These are phyloP conservation scores for Parazoanthus swiftii DNA, from an alignment of 92 coral and sea anemone genomes.

Conservation along the genomic window DNA sequence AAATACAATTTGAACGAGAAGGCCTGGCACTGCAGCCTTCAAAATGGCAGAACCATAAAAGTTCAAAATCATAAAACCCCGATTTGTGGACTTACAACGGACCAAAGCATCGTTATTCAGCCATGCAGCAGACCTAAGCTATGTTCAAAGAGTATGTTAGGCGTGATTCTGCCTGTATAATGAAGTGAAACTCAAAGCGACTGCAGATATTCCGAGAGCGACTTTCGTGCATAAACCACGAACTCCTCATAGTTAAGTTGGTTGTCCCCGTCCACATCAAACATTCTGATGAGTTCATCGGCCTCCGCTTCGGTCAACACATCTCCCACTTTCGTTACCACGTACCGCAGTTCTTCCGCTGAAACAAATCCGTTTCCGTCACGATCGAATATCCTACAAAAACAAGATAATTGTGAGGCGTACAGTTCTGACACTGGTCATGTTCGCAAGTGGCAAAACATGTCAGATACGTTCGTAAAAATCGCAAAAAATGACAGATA, in stretches of 20 bases:
- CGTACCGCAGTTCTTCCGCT: slow-evolving; percentile 72
- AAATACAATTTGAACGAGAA: too few species aligned
- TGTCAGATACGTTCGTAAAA: too few species aligned
- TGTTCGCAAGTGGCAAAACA: too few species aligned
- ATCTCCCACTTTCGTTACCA: slow-evolving; percentile 69
- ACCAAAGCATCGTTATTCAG: too few species aligned
- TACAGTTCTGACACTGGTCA: not conserved
- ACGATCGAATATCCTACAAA: slow-evolving; percentile 78
- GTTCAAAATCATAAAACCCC: too few species aligned
- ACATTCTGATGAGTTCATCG: slow-evolving; percentile 79
- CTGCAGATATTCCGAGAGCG: slow-evolving; percentile 57
- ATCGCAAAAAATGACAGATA: too few species aligned
- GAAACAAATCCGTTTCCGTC: slow-evolving; percentile 83
- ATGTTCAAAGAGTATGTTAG: too few species aligned
- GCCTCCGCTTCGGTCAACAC: slow-evolving; percentile 70
- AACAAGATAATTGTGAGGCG: not conserved
- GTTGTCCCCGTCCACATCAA: slow-evolving; percentile 82
- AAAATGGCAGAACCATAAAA: too few species aligned
- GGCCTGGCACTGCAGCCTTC: too few species aligned
- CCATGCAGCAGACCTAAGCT: too few species aligned
- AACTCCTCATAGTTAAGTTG: slow-evolving; percentile 81
- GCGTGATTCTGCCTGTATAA: too few species aligned
- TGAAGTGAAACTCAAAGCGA: slow-evolving; percentile 18
- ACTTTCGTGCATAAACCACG: slow-evolving; percentile 63
- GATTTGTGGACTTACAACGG: too few species aligned